A percentile compares a stretch with the other conserved stretches of the same genome.
Evolutionary conservation across 2,797 vertebrate species (phyloP).

Genomic region (Coendou prehensilis): DNA sequence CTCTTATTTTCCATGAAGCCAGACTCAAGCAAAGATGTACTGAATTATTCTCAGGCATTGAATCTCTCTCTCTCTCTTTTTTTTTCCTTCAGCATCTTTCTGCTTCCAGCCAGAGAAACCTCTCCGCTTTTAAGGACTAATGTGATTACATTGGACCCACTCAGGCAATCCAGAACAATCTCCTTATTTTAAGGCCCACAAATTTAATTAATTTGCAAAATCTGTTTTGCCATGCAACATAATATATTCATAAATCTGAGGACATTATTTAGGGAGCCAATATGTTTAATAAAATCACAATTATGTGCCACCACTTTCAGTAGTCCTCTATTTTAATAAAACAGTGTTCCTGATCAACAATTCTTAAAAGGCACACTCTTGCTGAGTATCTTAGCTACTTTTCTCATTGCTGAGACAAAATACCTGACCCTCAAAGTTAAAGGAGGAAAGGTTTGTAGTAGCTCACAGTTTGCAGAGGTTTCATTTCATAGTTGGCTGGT

Average conservation of each 20-base stretch:
- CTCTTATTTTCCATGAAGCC: neutral
- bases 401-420: neutral
- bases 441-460: neutral
- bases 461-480: neutral
- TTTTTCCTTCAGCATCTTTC: neutral
- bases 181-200: slow-evolving; percentile 8
- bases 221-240: neutral
- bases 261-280: neutral
- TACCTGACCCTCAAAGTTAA: neutral
- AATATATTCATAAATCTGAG: neutral
- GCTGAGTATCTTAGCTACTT: neutral
- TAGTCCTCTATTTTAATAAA: neutral
- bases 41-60: neutral
- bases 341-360: neutral
- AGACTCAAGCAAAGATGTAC: neutral
- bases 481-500: neutral
- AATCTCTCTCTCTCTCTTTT: neutral
- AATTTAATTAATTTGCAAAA: neutral
- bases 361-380: neutral
- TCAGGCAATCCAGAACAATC: neutral
- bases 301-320: neutral
- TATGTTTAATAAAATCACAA: neutral
- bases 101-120: neutral
- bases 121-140: slow-evolving; percentile 1
- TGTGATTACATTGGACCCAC: neutral